Evolutionary conservation across 2,113 vertebrate species (phyloP).

Genomic region (Lamprologus speciosus): DNA sequence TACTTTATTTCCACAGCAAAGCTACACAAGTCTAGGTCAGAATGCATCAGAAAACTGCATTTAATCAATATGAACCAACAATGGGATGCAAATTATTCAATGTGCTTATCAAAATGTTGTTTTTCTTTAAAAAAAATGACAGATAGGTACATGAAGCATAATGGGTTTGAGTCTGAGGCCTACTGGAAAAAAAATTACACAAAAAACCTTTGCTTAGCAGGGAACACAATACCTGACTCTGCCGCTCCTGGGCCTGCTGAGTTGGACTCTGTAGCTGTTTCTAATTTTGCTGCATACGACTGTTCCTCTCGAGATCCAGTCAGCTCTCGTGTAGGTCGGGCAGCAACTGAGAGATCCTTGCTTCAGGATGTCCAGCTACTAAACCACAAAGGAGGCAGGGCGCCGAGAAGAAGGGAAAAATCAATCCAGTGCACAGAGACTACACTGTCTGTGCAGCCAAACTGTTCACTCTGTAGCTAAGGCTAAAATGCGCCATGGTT

Average conservation of each 20-base stretch:
- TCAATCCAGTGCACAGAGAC: constrained; percentile 78
- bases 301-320: constrained; percentile 73
- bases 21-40: neutral
- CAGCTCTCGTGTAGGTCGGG: constrained; percentile 76
- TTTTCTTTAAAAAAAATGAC: neutral
- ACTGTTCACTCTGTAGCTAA: constrained; percentile 30
- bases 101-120: neutral
- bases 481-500: constrained; percentile 14
- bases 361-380: constrained; percentile 87
- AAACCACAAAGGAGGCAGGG: constrained; percentile 77
- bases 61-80: neutral
- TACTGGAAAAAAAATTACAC: neutral
- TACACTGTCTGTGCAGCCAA: constrained; percentile 39
- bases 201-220: constrained; percentile 18
- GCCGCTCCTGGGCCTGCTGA: constrained; percentile 59
- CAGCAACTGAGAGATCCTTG: constrained; percentile 83
- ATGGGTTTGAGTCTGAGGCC: neutral
- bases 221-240: constrained; percentile 69
- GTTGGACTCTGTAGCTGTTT: constrained; percentile 48
- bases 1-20: neutral
- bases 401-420: constrained; percentile 83
- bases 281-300: constrained; percentile 57
- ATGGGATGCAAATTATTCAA: neutral
- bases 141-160: neutral
- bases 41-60: neutral